These are phyloP conservation scores for Rotaria magnacalcarata DNA, from an alignment of 2,888 invertebrate genomes.

Conservation along the genomic window DNA sequence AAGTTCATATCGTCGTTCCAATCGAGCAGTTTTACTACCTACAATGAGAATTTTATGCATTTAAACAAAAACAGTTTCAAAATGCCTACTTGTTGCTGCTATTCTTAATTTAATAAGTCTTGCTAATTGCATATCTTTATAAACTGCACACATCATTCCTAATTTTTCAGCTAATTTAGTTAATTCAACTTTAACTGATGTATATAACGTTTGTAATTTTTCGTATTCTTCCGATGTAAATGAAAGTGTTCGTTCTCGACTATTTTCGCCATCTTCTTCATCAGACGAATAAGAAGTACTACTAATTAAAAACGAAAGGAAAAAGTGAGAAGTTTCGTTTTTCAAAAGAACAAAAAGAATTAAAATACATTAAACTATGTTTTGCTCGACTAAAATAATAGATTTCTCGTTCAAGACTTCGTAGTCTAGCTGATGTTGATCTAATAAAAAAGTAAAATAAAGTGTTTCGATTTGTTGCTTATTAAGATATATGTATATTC, in stretches of 20 bases:
- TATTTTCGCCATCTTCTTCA: neutral
- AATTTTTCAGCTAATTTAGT: conserved; percentile 17
- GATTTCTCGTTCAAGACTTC: conserved; percentile 23
- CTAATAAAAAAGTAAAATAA: neutral
- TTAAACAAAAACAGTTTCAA: neutral
- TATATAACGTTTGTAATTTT: conserved; percentile 8
- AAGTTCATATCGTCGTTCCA: conserved; percentile 28
- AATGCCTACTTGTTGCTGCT: neutral
- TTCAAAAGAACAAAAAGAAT: neutral
- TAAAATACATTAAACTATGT: neutral
- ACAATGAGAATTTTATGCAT: neutral
- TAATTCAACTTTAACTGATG: neutral
- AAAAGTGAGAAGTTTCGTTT: too few relatives aligned
- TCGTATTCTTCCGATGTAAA: neutral
- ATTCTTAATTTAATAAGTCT: neutral
- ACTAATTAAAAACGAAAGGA: neutral
- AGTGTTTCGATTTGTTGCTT: too few relatives aligned
- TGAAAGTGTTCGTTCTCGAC: neutral
- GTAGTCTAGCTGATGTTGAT: neutral
- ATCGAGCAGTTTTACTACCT: conserved; percentile 16
- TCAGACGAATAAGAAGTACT: conserved; percentile 1
- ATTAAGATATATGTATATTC: neutral
- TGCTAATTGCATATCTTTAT: conserved; percentile 38
- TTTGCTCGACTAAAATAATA: conserved; percentile 16
- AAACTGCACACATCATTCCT: conserved; percentile 31